Conservation (phyloP, 2,888 invertebrate genomes). For the Thymelicus acteon region DNA sequence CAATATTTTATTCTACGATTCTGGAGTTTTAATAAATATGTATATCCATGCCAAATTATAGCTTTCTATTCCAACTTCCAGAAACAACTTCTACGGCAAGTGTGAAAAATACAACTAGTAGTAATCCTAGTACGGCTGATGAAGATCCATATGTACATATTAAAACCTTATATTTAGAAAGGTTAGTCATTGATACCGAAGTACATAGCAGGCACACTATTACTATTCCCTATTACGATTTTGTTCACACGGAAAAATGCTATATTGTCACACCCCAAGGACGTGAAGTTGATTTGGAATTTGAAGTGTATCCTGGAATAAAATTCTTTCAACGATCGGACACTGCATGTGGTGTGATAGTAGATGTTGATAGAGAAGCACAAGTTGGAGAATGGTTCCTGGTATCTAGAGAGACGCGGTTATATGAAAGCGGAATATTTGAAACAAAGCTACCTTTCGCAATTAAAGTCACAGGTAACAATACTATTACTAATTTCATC, state of each 20-base stretch:
- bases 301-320: slow-evolving; percentile 52
- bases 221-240: slow-evolving; percentile 43
- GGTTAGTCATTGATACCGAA: slow-evolving; percentile 37
- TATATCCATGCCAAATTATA: too few species aligned
- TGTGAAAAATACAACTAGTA: too few species aligned
- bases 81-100: too few species aligned
- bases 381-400: slow-evolving; percentile 66
- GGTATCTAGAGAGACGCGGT: slow-evolving; percentile 54
- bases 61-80: too few species aligned
- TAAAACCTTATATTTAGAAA: slow-evolving; percentile 35
- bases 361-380: slow-evolving; percentile 54
- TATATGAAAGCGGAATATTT: slow-evolving; percentile 39
- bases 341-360: slow-evolving; percentile 57
- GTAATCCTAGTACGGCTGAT: not conserved
- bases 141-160: slow-evolving; percentile 10
- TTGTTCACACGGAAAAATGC: slow-evolving; percentile 54
- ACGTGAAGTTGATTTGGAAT: slow-evolving; percentile 51
- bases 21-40: too few species aligned
- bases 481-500: slow-evolving; percentile 44
- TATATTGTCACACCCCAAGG: slow-evolving; percentile 59
- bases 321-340: slow-evolving; percentile 46
- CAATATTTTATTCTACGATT: too few species aligned
- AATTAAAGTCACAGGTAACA: slow-evolving; percentile 65
- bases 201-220: slow-evolving; percentile 48
- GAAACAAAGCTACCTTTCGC: slow-evolving; percentile 64